phyloP scores from a whole-genome alignment of 2,797 vertebrate species.

The Ctenopoma multispine region DNA sequence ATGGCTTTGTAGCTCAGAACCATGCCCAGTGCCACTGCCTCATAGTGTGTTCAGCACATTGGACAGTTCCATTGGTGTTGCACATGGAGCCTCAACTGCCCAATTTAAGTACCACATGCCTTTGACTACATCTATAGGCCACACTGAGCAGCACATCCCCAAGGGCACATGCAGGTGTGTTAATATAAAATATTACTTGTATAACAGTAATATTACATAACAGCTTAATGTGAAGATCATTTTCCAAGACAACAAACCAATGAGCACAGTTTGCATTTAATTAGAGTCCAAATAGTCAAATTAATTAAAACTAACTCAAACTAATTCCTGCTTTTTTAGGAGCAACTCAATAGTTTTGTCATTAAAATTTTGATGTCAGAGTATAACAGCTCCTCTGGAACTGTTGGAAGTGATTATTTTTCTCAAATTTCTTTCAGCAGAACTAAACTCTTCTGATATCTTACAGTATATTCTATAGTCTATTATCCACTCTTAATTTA shows the following conservation, averaged over 20 bases:
- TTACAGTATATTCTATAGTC: background rate
- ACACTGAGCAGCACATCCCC: background rate
- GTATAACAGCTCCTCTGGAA: background rate
- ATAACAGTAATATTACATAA: no score
- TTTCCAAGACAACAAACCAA: background rate
- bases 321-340: background rate
- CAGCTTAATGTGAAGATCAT: no score
- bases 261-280: background rate
- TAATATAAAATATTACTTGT: no score
- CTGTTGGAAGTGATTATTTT: background rate
- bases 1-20: background rate
- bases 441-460: background rate
- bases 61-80: background rate
- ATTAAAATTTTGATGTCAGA: background rate
- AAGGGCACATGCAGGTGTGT: background rate
- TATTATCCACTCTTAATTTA: slow-evolving; percentile 18
- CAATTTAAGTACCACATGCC: background rate
- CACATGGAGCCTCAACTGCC: background rate
- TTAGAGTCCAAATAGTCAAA: background rate
- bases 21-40: background rate
- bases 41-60: background rate
- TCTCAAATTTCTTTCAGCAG: slow-evolving; percentile 5
- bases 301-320: no score
- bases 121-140: background rate
- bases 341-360: background rate